Conservation (phyloP, 2,113 vertebrate species). For the Callorhinus ursinus region DNA sequence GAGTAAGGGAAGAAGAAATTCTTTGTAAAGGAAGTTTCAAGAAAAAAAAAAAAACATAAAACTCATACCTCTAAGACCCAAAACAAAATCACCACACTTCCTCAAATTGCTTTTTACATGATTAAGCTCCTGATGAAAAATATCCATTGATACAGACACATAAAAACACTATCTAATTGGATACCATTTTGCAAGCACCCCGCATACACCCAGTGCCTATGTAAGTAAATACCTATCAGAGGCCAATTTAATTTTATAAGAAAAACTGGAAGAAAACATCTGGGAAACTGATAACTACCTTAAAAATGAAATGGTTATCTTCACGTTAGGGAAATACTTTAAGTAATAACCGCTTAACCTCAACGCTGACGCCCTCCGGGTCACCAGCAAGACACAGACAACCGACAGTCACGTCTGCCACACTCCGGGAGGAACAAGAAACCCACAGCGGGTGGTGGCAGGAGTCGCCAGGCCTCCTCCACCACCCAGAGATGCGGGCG, state of each 20-base stretch:
- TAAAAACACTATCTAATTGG: accelerated
- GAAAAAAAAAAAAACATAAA: background rate
- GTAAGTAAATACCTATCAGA: no score
- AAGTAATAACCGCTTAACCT: background rate
- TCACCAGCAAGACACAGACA: background rate
- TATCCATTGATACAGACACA: no score
- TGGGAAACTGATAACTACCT: background rate
- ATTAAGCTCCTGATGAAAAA: background rate
- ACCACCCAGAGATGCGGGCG: background rate
- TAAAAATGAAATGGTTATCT: background rate
- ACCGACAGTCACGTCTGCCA: background rate
- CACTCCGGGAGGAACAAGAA: background rate
- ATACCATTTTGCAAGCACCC: background rate
- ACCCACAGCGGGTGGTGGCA: background rate
- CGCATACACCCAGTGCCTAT: background rate
- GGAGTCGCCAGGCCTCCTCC: background rate
- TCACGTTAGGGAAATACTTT: background rate
- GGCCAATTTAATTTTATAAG: background rate
- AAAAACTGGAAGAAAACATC: background rate
- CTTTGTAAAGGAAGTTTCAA: slow-evolving; percentile 45
- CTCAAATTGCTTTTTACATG: background rate
- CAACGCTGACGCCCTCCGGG: background rate
- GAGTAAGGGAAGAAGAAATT: background rate
- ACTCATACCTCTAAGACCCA: background rate
- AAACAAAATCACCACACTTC: background rate